Evolutionary conservation across 2,888 invertebrate species (phyloP), one percentile per base, ranked within the genome.

Genomic region (Morpho helenor): DNA sequence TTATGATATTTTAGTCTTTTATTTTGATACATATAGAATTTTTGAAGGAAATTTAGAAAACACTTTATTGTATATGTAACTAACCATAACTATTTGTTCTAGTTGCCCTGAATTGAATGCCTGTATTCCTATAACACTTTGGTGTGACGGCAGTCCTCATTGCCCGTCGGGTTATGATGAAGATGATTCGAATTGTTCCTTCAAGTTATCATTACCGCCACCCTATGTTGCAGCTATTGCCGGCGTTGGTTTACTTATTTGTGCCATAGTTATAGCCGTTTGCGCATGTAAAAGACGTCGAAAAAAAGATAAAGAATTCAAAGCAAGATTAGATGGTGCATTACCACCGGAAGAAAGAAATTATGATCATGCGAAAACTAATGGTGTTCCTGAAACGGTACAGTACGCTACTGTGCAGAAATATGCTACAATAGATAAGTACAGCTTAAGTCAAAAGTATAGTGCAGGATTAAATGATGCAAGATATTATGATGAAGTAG

Each of bases 111-210:
- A 96, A 76, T 84, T 96, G 54, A 95, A 95, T 63, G 96, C 96
- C 0, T 96, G 96, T 77, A 96, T 96, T 70, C 95, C 94, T 63
- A 92, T 94, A 1, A 92, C 94, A 2, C 78, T 96, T 5, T 96
- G 96, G 96, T 96, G 96, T 79, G 96, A 96, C 75, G 95, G 96
- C 0, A 92, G 94, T 47, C 87, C 92, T 2, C 95, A 96, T 73
- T 96, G 96, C 75, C 96, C 96, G 9, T 95, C 95, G 5, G 96
- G 96, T 2, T 95, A 93, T 79, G 96, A 96, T 76, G 96, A 96
- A 83, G 94, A 94, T 66, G 95, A 95, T 71, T 91, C 93, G 1
- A 95, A 95, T 73, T 95, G 95, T 77, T 93, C 94, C 31, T 93
- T 94, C 66, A 93, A 93, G 59, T 92, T 94, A 70, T 93, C 93